Base-by-base conservation (phyloP, 2,113 vertebrate species). In the Scartelaos histophorus region DNA sequence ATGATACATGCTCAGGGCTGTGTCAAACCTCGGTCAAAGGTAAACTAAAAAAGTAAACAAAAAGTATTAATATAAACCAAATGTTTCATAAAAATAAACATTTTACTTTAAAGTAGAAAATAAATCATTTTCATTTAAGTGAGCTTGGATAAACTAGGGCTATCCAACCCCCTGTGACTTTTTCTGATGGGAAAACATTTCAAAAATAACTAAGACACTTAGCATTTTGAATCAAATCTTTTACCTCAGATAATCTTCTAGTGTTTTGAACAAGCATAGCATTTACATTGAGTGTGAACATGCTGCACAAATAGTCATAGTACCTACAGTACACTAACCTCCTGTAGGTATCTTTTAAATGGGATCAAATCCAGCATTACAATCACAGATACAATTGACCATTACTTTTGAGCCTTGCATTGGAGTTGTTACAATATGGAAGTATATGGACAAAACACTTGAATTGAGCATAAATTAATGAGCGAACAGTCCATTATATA, bases 271-370 rank as follows among this genome's bases (percentile, higher is more conserved):
- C 87, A 89, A 89, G 82, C 88, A 76, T 89, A 75, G 83, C 88
- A 87, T 90, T 89, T 82, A 89, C 89, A 93, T 87, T 79, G 73
- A 92, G 88, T 89, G 85, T 87, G 76, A 91, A 91, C 90, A 92
- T 92, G 91, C 92, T 89, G 87, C 89, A 93, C 90, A 87, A 81
- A 79, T 76, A 85, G 90, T 84, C 82, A 77, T 47, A 57, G 25
- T 34, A 54, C 62, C 71, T 51, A 69, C 38, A 43, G 38, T 43
- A 43, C 76, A 58, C 75, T 56, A 67, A 69, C 9, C 19, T 65
- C 47, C 71, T 60, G 79, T 51, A 54, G 15, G 53, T 66, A 29
- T 49, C 47, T 51, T 65, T 70, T 22, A 71, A 43, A 70, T 68
- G 61, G 70, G 24, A 85, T 76, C 69, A 68, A 77, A 60, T 87